These are phyloP conservation scores for Rotaria magnacalcarata DNA, from an alignment of 2,888 invertebrate genomes.

Conservation along the genomic window DNA sequence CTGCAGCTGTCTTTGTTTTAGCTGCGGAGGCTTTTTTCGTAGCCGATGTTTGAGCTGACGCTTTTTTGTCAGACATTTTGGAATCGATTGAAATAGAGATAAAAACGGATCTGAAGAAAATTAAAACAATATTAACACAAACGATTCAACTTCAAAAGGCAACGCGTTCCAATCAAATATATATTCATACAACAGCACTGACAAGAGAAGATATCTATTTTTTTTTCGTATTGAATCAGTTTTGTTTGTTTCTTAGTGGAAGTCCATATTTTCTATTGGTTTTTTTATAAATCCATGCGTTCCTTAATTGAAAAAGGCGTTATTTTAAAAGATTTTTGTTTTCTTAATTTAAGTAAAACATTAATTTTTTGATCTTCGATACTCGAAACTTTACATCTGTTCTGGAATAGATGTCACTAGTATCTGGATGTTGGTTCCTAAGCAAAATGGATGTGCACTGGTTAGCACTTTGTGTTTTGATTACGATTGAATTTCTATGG, in stretches of 20 bases:
- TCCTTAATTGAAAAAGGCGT: neutral
- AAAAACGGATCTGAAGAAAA: neutral
- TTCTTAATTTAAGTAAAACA: neutral
- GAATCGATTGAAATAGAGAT: neutral
- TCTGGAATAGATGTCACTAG: neutral
- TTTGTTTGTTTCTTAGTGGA: neutral
- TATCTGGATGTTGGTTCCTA: neutral
- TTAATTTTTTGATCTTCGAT: neutral
- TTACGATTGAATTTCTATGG: no score
- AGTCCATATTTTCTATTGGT: neutral
- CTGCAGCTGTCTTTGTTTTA: neutral
- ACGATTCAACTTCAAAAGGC: neutral
- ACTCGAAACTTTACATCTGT: neutral
- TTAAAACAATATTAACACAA: neutral
- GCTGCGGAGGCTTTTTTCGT: neutral
- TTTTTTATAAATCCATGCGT: neutral
- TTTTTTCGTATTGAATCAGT: neutral
- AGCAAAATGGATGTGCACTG: no score
- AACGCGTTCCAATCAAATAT: neutral
- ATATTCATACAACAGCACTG: neutral
- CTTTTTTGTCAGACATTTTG: slow-evolving; percentile 9
- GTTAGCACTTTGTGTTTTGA: no score
- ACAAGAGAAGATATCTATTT: neutral
- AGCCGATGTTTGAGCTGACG: neutral
- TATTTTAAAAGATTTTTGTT: neutral